Percentiles rank a stretch among this genome's conserved stretches.
Conservation (phyloP, 1,140 invertebrate genomes). For the Lepidotrigona ventralis region DNA sequence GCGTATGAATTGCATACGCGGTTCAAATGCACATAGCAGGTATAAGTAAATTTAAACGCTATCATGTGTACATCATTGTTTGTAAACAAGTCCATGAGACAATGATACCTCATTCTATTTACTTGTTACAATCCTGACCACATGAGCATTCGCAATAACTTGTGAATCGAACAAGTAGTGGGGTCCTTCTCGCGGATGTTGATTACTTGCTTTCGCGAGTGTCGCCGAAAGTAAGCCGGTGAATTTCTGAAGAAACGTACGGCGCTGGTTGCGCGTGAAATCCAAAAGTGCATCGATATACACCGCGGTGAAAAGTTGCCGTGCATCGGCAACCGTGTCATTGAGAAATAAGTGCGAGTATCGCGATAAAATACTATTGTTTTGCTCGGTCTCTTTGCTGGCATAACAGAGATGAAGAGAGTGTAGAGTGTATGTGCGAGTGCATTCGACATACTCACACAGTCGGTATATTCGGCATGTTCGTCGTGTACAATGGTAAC, state of each 20-base stretch:
- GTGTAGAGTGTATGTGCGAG: slow-evolving; percentile 41
- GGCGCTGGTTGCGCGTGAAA: not conserved
- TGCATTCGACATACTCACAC: slow-evolving; percentile 45
- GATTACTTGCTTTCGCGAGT: slow-evolving; percentile 68
- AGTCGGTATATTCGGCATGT: slow-evolving; percentile 36
- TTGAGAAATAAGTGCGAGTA: slow-evolving; percentile 48
- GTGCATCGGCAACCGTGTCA: slow-evolving; percentile 48
- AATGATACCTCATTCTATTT: slow-evolving; percentile 22
- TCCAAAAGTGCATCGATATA: slow-evolving; percentile 21
- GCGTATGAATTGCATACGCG: too few species aligned
- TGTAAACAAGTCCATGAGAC: slow-evolving; percentile 51
- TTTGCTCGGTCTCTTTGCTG: slow-evolving; percentile 62
- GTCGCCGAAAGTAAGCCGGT: slow-evolving; percentile 64
- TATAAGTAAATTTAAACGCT: not conserved
- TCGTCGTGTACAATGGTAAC: slow-evolving; percentile 74
- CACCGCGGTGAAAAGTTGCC: not conserved
- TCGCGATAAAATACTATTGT: slow-evolving; percentile 65
- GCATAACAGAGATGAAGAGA: not conserved
- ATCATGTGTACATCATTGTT: slow-evolving; percentile 45
- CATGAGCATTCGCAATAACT: slow-evolving; percentile 64
- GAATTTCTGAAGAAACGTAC: slow-evolving; percentile 27
- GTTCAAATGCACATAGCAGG: not conserved
- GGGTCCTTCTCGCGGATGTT: slow-evolving; percentile 67
- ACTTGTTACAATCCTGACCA: slow-evolving; percentile 60
- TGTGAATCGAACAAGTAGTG: slow-evolving; percentile 72